Conservation (phyloP, 2,113 vertebrate genomes). For the Hepsetus odoe region DNA sequence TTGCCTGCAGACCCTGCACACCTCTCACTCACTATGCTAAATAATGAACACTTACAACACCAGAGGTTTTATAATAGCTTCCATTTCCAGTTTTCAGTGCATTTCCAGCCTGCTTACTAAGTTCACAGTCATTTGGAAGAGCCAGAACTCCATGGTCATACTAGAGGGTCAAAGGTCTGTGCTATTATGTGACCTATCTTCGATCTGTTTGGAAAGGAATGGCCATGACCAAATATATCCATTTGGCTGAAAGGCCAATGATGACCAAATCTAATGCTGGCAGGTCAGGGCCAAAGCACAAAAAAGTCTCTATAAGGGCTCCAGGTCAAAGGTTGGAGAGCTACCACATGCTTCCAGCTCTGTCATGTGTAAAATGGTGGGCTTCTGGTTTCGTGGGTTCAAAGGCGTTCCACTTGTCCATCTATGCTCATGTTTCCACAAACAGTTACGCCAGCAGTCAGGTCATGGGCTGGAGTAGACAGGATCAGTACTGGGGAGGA, state of each 20-base stretch:
- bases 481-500: not conserved
- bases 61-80: not conserved
- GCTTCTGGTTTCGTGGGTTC: slow-evolving; percentile 34
- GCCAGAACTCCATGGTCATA: slow-evolving; percentile 8
- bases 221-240: slow-evolving; percentile 18
- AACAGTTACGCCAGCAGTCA: not conserved
- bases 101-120: not conserved
- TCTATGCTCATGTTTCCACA: slow-evolving; percentile 33
- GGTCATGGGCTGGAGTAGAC: not conserved
- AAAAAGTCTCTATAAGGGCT: slow-evolving; percentile 26
- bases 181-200: slow-evolving; percentile 20
- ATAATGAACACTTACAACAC: not conserved
- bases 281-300: slow-evolving; percentile 17
- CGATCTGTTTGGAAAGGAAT: slow-evolving; percentile 30
- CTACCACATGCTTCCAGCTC: slow-evolving; percentile 41
- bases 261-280: slow-evolving; percentile 22
- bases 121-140: not conserved
- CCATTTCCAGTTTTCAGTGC: not conserved
- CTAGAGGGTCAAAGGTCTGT: slow-evolving; percentile 24
- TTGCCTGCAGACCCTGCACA: not conserved
- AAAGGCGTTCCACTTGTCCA: slow-evolving; percentile 29
- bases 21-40: not conserved
- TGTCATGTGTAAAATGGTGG: slow-evolving; percentile 41
- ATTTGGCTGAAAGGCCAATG: slow-evolving; percentile 33
- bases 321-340: slow-evolving; percentile 45